phyloP scores from a whole-genome alignment of 2,113 vertebrate species.

The Carollia perspicillata region DNA sequence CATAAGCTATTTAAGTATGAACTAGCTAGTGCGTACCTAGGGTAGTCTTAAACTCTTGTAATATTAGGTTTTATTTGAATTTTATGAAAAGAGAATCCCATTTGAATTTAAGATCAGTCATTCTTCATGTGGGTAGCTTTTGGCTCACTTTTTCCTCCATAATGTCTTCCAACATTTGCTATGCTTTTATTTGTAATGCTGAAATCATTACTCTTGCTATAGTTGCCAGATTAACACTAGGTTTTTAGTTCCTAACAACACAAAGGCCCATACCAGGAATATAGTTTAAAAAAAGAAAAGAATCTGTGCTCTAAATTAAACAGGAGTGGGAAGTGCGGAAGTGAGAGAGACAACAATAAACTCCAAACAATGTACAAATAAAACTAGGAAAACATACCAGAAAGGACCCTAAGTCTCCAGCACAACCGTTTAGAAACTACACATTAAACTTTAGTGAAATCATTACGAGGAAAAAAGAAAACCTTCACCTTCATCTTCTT shows the following conservation, averaged over 20 bases:
- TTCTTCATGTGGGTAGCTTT: background rate
- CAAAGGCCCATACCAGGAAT: background rate
- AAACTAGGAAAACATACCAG: background rate
- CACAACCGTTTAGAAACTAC: background rate
- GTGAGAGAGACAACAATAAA: background rate
- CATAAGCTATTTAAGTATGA: slow-evolving; percentile 12
- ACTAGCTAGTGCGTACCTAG: background rate
- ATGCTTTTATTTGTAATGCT: slow-evolving; percentile 20
- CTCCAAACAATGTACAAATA: background rate
- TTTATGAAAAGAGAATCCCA: slow-evolving; percentile 33
- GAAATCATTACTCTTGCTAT: background rate
- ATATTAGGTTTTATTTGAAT: slow-evolving; percentile 10
- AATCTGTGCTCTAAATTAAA: background rate
- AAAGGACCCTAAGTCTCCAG: background rate
- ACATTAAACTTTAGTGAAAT: background rate
- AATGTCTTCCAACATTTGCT: background rate
- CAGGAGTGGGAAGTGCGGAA: rapidly evolving
- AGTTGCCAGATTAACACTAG: background rate
- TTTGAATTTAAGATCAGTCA: slow-evolving; percentile 8
- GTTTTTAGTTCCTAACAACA: background rate
- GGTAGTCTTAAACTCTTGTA: slow-evolving; percentile 8
- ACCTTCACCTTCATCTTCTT: background rate
- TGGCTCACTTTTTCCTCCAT: background rate
- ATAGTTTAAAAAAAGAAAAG: background rate
- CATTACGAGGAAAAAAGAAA: background rate